Evolutionary conservation across 2,888 invertebrate genomes (phyloP), one percentile per base, ranked within the genome.

Genomic region (Rhagonycha lutea): DNA sequence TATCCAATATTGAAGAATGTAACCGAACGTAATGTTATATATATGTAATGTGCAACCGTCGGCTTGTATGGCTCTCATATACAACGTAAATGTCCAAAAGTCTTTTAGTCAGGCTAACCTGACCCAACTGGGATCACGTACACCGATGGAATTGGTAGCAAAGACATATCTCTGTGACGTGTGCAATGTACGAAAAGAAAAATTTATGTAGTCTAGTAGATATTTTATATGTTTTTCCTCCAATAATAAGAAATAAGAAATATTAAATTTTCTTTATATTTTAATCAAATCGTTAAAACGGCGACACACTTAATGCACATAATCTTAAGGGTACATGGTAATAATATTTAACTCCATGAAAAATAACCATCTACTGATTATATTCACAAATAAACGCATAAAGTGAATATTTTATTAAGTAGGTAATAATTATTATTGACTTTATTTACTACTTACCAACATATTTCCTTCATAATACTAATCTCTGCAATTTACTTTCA

Each of bases 41-140:
- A 84, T 83, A 84, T 83, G 85, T 85, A 85, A 85, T 85, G 47
- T 47, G 84, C 83, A 84, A 76, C 83, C 82, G 81, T 78, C 83
- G 82, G 80, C 80, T 81, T 79, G 82, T 82, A 83, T 82, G 82
- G 82, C 83, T 80, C 81, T 80, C 84, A 84, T 85, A 85, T 85
- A 86, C 85, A 85, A 85, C 85, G 83, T 84, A 84, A 85, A 85
- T 83, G 85, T 85, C 85, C 85, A 82, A 84, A 84, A 84, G 84
- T 83, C 83, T 83, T 83, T 84, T 78, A 78, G 78, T 78, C 78
- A 75, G 78, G 78, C 72, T 75, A 78, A 81, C 82, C 83, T 81
- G 83, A 83, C 82, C 83, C 83, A 81, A 82, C 79, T 77, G 76
- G 82, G 82, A 84, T 85, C 86, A 86, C 86, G 86, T 85, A 86